Percentiles rank a stretch among this genome's conserved stretches.
phyloP scores from a whole-genome alignment of 2,888 invertebrate genomes.

The Athalia rosae region DNA sequence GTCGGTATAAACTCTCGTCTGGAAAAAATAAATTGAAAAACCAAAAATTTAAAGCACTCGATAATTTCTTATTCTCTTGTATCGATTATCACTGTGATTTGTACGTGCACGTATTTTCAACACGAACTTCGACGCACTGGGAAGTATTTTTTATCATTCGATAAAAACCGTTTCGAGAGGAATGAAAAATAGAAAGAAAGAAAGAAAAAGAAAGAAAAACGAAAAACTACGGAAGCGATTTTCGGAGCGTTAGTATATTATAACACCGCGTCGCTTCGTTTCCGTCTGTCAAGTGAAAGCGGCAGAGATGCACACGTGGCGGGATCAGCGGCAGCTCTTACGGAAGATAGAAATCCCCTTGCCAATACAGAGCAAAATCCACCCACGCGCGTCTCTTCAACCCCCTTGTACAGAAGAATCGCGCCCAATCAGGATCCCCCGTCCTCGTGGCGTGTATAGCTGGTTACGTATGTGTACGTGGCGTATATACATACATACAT shows the following conservation, averaged over 20 bases:
- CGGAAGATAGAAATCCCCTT: slow-evolving; percentile 24
- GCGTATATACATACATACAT: too few species aligned
- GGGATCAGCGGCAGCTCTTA: not conserved
- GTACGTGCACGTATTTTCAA: too few species aligned
- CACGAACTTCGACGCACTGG: not conserved
- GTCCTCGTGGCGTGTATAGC: not conserved
- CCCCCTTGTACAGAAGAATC: slow-evolving; percentile 55
- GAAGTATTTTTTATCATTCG: not conserved
- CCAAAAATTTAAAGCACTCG: too few species aligned
- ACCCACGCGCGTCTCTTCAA: slow-evolving; percentile 39
- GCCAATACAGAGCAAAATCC: slow-evolving; percentile 11
- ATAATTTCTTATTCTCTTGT: not conserved
- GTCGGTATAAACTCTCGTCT: too few species aligned
- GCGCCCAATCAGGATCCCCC: slow-evolving; percentile 66
- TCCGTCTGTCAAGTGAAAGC: not conserved
- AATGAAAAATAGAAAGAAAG: not conserved
- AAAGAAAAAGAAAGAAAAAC: not conserved
- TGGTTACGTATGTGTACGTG: too few species aligned
- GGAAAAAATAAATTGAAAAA: too few species aligned
- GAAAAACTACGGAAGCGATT: not conserved
- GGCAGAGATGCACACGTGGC: slow-evolving; percentile 35
- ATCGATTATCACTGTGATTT: not conserved
- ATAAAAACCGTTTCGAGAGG: not conserved
- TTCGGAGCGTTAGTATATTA: not conserved
- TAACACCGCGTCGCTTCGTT: not conserved